phyloP scores from a whole-genome alignment of 2,113 vertebrate species.

The Malurus elegans region DNA sequence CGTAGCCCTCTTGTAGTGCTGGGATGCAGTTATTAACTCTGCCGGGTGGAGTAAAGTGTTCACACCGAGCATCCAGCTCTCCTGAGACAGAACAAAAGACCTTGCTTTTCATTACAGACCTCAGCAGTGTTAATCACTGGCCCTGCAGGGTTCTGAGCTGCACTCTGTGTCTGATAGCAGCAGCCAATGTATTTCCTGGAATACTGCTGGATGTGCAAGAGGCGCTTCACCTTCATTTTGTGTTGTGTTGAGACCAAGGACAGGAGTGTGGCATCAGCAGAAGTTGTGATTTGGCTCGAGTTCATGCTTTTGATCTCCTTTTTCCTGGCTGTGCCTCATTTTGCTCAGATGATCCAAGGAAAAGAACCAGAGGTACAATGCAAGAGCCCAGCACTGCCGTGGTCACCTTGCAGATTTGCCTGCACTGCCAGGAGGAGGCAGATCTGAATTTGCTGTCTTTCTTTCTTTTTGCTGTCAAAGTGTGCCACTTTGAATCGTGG shows the following conservation, averaged over 20 bases:
- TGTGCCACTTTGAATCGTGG: not conserved
- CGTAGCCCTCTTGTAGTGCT: not conserved
- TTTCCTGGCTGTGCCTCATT: not conserved
- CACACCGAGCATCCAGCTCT: not conserved
- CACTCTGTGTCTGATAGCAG: accelerated
- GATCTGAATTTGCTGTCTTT: not conserved
- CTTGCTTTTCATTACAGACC: not conserved
- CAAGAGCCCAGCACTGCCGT: not conserved
- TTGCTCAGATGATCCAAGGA: not conserved
- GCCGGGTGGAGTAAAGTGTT: not conserved
- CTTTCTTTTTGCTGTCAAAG: no score
- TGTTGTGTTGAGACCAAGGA: not conserved
- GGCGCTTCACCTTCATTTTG: not conserved
- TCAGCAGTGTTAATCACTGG: not conserved
- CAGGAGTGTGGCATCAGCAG: not conserved
- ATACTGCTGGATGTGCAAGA: not conserved
- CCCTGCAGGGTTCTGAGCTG: not conserved
- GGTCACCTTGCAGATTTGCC: not conserved
- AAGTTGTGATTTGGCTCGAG: not conserved
- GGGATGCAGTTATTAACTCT: not conserved
- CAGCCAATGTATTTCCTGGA: not conserved
- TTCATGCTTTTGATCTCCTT: not conserved
- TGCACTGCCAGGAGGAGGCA: not conserved
- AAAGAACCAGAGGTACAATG: not conserved
- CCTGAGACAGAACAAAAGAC: not conserved